Evolutionary conservation across 1,140 invertebrate genomes (phyloP).

Genomic region (Pomacea maculata): DNA sequence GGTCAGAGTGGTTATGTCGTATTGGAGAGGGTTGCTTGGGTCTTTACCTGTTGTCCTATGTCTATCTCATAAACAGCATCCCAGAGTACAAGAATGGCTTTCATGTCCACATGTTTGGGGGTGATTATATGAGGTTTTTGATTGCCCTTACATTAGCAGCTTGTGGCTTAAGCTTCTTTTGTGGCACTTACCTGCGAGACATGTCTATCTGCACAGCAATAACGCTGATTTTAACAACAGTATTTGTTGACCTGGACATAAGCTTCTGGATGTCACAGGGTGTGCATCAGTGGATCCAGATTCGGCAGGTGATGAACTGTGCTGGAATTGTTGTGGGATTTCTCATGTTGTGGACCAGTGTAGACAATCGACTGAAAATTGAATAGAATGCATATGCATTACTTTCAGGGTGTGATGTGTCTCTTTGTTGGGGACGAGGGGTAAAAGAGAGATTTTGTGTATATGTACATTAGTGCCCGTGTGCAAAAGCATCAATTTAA

Average conservation of each 20-base stretch:
- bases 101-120: constrained; percentile 41
- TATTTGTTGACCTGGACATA: constrained; percentile 44
- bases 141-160: constrained; percentile 37
- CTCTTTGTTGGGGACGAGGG: too few relatives aligned
- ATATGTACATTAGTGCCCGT: too few relatives aligned
- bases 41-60: constrained; percentile 41
- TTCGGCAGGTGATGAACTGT: constrained; percentile 41
- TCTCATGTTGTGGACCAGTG: constrained; percentile 27
- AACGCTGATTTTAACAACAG: constrained; percentile 30
- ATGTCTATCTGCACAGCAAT: constrained; percentile 39
- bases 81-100: constrained; percentile 44
- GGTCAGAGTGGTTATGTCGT: constrained; percentile 36
- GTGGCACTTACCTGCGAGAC: constrained; percentile 48
- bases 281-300: constrained; percentile 48
- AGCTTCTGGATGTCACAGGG: constrained; percentile 38
- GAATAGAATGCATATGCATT: constrained; percentile 21
- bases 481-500: too few relatives aligned
- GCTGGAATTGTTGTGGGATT: constrained; percentile 39
- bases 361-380: constrained; percentile 39
- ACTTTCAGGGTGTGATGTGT: too few relatives aligned
- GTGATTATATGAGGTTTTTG: constrained; percentile 46
- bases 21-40: constrained; percentile 49
- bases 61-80: constrained; percentile 43
- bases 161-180: constrained; percentile 52
- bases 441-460: too few relatives aligned